phyloP scores from a whole-genome alignment of 2,113 vertebrate species.

The Synodontis membranacea region DNA sequence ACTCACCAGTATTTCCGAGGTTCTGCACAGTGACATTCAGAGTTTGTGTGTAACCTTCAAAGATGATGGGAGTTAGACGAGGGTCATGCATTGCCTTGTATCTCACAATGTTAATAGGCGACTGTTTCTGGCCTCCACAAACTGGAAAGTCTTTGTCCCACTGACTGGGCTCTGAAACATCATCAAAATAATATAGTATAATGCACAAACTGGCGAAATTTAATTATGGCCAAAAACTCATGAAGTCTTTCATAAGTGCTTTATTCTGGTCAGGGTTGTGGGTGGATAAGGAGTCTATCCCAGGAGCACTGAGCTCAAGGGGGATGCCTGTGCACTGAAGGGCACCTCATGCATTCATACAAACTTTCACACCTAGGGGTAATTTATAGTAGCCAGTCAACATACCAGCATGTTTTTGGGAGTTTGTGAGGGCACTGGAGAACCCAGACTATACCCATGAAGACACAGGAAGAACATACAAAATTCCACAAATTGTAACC shows the following conservation, averaged over 20 bases:
- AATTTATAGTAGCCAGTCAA: neutral
- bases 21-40: conserved; percentile 73
- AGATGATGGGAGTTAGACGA: conserved; percentile 69
- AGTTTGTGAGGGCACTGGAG: neutral
- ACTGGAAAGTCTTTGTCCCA: conserved; percentile 62
- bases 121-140: conserved; percentile 75
- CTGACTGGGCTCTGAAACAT: conserved; percentile 67
- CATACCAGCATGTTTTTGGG: neutral
- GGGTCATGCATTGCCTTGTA: conserved; percentile 54
- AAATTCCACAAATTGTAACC: neutral
- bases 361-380: neutral
- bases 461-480: neutral
- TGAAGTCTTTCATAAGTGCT: neutral
- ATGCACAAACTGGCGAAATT: neutral
- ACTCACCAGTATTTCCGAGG: conserved; percentile 79
- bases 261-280: neutral
- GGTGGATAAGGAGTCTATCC: neutral
- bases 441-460: neutral
- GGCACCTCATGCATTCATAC: neutral
- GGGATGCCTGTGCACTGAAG: neutral
- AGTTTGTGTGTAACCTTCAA: conserved; percentile 71
- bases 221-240: neutral
- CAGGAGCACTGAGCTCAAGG: neutral
- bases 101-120: conserved; percentile 85
- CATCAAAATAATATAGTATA: neutral